Evolutionary conservation across 1,140 invertebrate genomes (phyloP), one percentile per base, ranked within the genome.

Genomic region (Eumaeus atala): DNA sequence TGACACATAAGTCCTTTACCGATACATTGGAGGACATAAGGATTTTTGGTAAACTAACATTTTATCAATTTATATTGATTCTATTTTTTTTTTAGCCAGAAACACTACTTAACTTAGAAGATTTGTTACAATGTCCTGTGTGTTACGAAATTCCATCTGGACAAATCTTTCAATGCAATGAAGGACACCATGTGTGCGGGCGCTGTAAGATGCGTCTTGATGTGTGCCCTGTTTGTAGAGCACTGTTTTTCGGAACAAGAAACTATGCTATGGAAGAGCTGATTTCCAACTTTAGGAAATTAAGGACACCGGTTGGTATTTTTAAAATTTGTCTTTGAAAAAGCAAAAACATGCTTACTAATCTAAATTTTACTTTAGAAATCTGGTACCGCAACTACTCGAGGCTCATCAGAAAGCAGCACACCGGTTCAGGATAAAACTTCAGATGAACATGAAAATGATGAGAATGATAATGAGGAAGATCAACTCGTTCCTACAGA

Each of bases 221-320:
- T 54, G 70, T 73, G 51, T 89, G 88, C 51, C 87, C 86, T 12
- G 74, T 88, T 5, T 89, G 88, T 59, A 61, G 86, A 17, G 79
- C 75, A 5, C 56, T 77, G 0, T 88, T 87, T 53, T 86, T 78
- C 63, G 81, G 78, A 14, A 86, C 82, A 42, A 67, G 87, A 4
- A 88, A 88, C 56, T 86, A 83, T 74, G 84, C 76, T 37, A 77
- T 88, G 75, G 87, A 89, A 66, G 81, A 86, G 61, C 66, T 89
- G 12, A 80, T 87, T 56, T 72, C 76, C 5, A 87, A 87, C 69
- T 78, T 88, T 54, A 84, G 70, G 65, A 87, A 82, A 74, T 58
- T 84, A 33, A 65, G 72, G 50, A 69, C 73, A 54, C 70, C 78
- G 74, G 83, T 34, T 35, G 48, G 37, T 58, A 36, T 10, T 21